Base-by-base conservation (phyloP, 2,797 vertebrate species). In the Brotula barbata region DNA sequence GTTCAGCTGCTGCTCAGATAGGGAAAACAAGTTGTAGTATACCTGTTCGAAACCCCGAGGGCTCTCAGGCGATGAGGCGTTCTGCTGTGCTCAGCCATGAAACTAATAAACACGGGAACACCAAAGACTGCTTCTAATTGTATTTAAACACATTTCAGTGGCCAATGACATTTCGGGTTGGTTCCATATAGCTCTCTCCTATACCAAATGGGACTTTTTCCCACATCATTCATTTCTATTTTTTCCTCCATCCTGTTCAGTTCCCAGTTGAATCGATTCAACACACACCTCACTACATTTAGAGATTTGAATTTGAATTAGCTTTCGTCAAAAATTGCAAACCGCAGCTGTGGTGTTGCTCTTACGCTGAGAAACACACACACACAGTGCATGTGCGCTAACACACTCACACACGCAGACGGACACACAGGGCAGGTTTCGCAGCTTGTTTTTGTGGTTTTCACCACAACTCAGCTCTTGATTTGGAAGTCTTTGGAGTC, bases 221-320 rank as follows among this genome's bases (percentile, higher is more conserved):
- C 43, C 10, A 49, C 17, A 64, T 57, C 14, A n/a, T 53, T 66
- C 5, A 4, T 5, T 54, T 50, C 41, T 11, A 5, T 40, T 72
- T 49, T 31, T 17, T 17, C 33, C 22, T 3, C 9, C 31, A 33
- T 33, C 31, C 21, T 10, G 6, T 64, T 57, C 22, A 58, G 20
- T 61, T n/a, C 25, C 19, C 17, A 47, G 22, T 49, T 16, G 21
- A 58, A 56, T 62, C 45, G 52, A 25, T 58, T 65, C 50, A 16
- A 20, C 41, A 3, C 23, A 2, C 14, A 69, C 34, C 48, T 61
- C 43, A n/a, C 58, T 66, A 77, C 34, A 76, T 74, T 79, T 47
- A 63, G 51, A 46, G 41, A 71, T 69, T 72, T 73, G 51, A 70
- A 62, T 64, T 85, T 85, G 82, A 80, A 87, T 89, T 84, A 78